A percentile compares a stretch with the other conserved stretches of the same genome.
Evolutionary conservation across 64 coral and sea anemone genomes (phyloP).

Genomic region (Stichodactyla helianthus): DNA sequence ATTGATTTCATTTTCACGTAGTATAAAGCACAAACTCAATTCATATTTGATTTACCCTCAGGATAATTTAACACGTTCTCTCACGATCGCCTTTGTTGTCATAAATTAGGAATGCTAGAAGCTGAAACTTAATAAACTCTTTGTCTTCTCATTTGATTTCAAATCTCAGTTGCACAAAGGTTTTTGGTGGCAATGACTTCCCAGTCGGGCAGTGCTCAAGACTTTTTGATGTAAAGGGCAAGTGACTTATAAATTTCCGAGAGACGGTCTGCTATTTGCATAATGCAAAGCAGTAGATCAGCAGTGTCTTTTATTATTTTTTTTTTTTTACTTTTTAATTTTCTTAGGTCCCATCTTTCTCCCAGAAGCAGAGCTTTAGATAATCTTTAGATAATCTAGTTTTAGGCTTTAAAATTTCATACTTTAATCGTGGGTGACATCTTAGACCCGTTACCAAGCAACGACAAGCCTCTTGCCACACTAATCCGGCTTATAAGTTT

Average conservation of each 20-base stretch:
- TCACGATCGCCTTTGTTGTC: neutral
- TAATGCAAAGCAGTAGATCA: neutral
- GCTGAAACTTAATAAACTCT: neutral
- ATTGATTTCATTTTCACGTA: neutral
- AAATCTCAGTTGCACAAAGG: neutral
- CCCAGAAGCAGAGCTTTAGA: too few relatives aligned
- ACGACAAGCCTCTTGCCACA: neutral
- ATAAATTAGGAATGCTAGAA: neutral
- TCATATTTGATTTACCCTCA: neutral
- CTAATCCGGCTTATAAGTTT: too few relatives aligned
- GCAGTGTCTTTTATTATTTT: neutral
- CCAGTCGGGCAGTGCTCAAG: too few relatives aligned
- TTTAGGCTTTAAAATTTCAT: too few relatives aligned
- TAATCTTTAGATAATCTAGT: too few relatives aligned
- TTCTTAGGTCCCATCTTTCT: too few relatives aligned
- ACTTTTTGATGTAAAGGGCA: neutral
- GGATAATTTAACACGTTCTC: constrained; percentile 6
- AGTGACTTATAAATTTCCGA: neutral
- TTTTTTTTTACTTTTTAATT: too few relatives aligned
- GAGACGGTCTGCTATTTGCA: neutral
- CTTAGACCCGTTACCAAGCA: neutral
- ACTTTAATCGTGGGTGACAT: too few relatives aligned
- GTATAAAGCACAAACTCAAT: neutral
- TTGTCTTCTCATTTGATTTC: neutral
- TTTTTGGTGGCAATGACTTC: neutral